A percentile compares a stretch with the other conserved stretches of the same genome.
phyloP scores from a whole-genome alignment of 2,113 vertebrate genomes.

The Thomomys bottae region DNA sequence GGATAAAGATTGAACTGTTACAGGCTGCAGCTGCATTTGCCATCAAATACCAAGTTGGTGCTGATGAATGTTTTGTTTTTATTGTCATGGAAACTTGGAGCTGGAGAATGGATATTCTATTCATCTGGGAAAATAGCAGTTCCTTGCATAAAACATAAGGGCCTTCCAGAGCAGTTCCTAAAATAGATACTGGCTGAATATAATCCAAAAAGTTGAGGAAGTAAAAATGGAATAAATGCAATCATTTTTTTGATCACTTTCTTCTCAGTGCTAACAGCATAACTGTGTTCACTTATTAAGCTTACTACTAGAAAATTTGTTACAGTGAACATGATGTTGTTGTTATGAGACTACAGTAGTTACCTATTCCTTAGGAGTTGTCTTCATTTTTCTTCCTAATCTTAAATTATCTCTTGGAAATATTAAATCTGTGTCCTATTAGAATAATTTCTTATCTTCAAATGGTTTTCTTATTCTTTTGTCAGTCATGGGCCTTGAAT shows the following conservation, averaged over 20 bases:
- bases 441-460: constrained; percentile 29
- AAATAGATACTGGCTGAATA: constrained; percentile 85
- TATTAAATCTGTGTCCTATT: constrained; percentile 45
- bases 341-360: constrained; percentile 21
- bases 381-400: constrained; percentile 37
- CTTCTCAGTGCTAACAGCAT: constrained; percentile 60
- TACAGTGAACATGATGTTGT: constrained; percentile 35
- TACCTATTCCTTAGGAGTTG: neutral
- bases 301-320: constrained; percentile 60
- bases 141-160: constrained; percentile 86
- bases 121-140: constrained; percentile 87
- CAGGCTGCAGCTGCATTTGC: constrained; percentile 87
- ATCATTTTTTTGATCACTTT: constrained; percentile 74
- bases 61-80: constrained; percentile 89
- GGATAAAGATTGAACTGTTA: constrained; percentile 82
- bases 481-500: too few relatives aligned
- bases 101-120: constrained; percentile 87
- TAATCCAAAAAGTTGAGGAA: constrained; percentile 79
- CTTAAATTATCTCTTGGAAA: constrained; percentile 34
- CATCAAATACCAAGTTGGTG: constrained; percentile 85
- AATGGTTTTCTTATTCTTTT: neutral
- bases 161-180: constrained; percentile 84
- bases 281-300: constrained; percentile 48
- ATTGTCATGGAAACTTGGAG: constrained; percentile 90
- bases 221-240: constrained; percentile 75